These are phyloP conservation scores for Cataglyphis rosenhaueri DNA, from an alignment of 2,888 invertebrate genomes.

Conservation along the genomic window DNA sequence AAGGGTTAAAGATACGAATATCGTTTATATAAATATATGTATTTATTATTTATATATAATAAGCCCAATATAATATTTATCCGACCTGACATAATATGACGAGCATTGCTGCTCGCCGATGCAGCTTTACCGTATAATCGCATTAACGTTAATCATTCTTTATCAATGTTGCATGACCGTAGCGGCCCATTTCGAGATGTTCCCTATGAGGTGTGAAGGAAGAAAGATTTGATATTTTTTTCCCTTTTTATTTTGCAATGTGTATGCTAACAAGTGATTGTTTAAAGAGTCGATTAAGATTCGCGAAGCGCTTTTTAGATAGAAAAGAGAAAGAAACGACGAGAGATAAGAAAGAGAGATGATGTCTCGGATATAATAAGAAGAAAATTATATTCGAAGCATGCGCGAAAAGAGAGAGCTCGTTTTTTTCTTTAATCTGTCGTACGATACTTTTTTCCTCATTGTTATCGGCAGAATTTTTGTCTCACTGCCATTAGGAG, in stretches of 20 bases:
- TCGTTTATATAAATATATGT: slow-evolving; percentile 27
- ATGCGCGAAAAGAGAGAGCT: background rate
- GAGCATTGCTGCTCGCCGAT: background rate
- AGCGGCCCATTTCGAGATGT: slow-evolving; percentile 44
- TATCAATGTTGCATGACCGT: slow-evolving; percentile 25
- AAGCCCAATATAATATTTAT: slow-evolving; percentile 1
- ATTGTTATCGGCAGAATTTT: slow-evolving; percentile 65
- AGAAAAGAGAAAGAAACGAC: background rate
- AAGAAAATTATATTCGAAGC: slow-evolving; percentile 3
- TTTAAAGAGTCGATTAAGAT: background rate
- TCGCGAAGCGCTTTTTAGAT: background rate
- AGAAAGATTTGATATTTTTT: background rate
- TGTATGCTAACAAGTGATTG: background rate
- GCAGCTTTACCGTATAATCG: slow-evolving; percentile 10
- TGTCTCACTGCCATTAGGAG: slow-evolving; percentile 79
- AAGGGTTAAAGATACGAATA: background rate
- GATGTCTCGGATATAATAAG: background rate
- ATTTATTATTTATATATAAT: slow-evolving; percentile 4
- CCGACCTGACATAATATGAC: background rate
- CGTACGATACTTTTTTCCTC: slow-evolving; percentile 22
- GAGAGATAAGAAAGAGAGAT: background rate
- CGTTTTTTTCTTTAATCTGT: background rate
- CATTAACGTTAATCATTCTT: slow-evolving; percentile 21
- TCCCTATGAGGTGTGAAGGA: background rate
- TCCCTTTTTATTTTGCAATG: background rate